A percentile compares a stretch with the other conserved stretches of the same genome.
Conservation (phyloP, 2,888 invertebrate species). For the Drosophila recens region DNA sequence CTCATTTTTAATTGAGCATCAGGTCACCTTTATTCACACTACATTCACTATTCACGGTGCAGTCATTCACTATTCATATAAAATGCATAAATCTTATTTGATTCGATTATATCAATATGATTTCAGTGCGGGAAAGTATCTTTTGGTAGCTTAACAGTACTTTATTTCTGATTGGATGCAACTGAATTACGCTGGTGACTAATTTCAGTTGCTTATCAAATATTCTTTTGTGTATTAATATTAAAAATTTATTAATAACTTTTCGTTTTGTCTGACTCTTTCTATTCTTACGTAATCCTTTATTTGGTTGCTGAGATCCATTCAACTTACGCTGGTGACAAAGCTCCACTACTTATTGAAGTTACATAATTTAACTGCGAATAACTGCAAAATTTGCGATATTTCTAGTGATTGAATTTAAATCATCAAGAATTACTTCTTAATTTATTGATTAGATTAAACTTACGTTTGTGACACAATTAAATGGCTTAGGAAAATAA, state of each 20-base stretch:
- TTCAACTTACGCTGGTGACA: not conserved
- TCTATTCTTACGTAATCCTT: too few relatives aligned
- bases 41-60: not conserved
- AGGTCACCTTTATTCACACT: conserved; percentile 8
- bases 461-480: too few relatives aligned
- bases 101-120: not conserved
- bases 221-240: too few relatives aligned
- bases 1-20: conserved; percentile 12
- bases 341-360: not conserved
- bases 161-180: not conserved
- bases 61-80: not conserved
- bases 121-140: not conserved
- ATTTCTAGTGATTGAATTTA: too few relatives aligned
- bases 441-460: too few relatives aligned
- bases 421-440: too few relatives aligned
- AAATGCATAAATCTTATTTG: not conserved
- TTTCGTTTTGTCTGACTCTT: not conserved
- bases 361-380: too few relatives aligned
- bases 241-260: too few relatives aligned
- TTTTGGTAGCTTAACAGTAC: not conserved
- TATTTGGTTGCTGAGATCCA: not conserved
- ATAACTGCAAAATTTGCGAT: too few relatives aligned
- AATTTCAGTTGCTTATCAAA: not conserved
- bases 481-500: too few relatives aligned
- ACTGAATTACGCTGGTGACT: not conserved